Evolutionary conservation across 2,113 vertebrate species (phyloP).

Genomic region (Psettodes erumei): DNA sequence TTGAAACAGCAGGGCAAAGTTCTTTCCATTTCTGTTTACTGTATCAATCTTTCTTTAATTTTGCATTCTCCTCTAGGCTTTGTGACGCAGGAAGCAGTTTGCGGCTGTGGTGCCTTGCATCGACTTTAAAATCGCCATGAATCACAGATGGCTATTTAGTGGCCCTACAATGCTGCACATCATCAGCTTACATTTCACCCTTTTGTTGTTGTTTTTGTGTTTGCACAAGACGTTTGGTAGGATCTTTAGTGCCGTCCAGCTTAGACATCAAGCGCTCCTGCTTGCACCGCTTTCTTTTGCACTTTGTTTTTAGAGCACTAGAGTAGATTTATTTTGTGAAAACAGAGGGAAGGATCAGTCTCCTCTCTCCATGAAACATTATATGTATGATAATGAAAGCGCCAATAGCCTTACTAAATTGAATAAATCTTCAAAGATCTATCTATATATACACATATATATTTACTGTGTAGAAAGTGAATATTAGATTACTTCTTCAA

Average conservation of each 20-base stretch:
- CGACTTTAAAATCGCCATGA: constrained; percentile 97
- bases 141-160: constrained; percentile 97
- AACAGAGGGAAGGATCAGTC: constrained; percentile 85
- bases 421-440: constrained; percentile 86
- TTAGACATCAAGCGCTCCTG: constrained; percentile 80
- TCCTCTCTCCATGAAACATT: constrained; percentile 85
- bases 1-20: constrained; percentile 68
- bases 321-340: constrained; percentile 84
- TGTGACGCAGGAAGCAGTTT: constrained; percentile 91
- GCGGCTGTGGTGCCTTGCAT: constrained; percentile 97
- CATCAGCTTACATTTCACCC: constrained; percentile 92
- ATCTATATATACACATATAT: constrained; percentile 81
- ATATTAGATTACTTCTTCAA: constrained; percentile 83
- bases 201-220: constrained; percentile 81
- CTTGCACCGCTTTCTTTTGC: constrained; percentile 72
- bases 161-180: constrained; percentile 99
- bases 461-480: constrained; percentile 94
- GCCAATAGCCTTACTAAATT: constrained; percentile 96
- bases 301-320: constrained; percentile 81
- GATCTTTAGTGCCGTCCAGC: constrained; percentile 81
- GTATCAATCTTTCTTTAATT: constrained; percentile 89
- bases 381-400: constrained; percentile 86
- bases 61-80: constrained; percentile 89
- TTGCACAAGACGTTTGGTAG: constrained; percentile 83
- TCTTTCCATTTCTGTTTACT: constrained; percentile 77